A percentile compares a stretch with the other conserved stretches of the same genome.
Conservation (phyloP, 1,140 invertebrate genomes). For the Mercenaria mercenaria region DNA sequence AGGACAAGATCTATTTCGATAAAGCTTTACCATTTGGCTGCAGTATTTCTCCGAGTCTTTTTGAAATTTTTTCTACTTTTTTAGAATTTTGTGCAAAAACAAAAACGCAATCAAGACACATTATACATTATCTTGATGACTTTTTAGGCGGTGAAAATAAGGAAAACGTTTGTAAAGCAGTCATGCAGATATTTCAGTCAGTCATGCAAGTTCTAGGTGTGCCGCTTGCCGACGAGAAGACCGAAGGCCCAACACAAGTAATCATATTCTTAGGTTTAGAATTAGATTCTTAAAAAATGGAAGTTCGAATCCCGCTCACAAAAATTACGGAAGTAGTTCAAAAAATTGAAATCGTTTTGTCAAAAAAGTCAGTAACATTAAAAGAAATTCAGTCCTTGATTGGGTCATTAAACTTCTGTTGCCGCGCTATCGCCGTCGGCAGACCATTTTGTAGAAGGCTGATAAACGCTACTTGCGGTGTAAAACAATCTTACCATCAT, state of each 20-base stretch:
- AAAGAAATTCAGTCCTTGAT: conserved; percentile 68
- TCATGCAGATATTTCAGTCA: background rate
- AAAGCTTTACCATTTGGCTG: conserved; percentile 59
- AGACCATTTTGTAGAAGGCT: conserved; percentile 57
- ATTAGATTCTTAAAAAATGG: conserved; percentile 44
- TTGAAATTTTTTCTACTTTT: conserved; percentile 45
- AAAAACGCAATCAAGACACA: background rate
- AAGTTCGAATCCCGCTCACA: background rate
- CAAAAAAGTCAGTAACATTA: background rate
- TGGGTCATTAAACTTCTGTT: conserved; percentile 65
- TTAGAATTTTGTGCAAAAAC: conserved; percentile 43
- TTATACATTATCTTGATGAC: conserved; percentile 61
- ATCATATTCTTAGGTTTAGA: conserved; percentile 44
- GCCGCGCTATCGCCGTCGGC: conserved; percentile 42
- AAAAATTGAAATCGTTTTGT: background rate
- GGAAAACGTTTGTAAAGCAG: background rate
- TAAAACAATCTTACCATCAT: conserved; percentile 56
- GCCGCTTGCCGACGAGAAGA: conserved; percentile 37
- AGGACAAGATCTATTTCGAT: conserved; percentile 23
- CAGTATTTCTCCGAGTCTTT: conserved; percentile 27
- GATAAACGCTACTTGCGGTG: conserved; percentile 17
- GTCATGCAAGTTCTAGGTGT: background rate
- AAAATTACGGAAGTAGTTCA: background rate
- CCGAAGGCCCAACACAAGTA: background rate
- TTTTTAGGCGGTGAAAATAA: conserved; percentile 22